Evolutionary conservation across 2,797 vertebrate species (phyloP).

Genomic region (Phoebastria nigripes): DNA sequence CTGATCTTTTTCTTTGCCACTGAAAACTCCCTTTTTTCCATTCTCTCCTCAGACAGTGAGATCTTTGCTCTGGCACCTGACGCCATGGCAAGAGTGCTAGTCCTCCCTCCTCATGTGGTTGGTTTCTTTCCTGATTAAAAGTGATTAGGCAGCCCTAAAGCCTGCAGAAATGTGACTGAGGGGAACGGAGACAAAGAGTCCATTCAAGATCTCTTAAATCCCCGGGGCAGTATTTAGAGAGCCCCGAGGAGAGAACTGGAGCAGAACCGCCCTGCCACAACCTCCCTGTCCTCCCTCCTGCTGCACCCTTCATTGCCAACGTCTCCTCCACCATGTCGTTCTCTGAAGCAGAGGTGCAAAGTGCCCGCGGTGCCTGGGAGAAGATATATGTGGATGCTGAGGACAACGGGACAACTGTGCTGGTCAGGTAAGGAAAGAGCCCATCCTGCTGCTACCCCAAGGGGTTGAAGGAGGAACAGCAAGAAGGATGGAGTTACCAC

Average conservation of each 20-base stretch:
- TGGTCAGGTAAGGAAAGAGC: constrained; percentile 52
- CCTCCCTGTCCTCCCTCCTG: background rate
- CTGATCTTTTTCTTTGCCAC: background rate
- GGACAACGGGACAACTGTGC: constrained; percentile 41
- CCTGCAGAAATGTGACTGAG: constrained; percentile 33
- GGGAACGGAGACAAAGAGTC: constrained; percentile 10
- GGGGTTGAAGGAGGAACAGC: background rate
- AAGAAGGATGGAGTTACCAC: background rate
- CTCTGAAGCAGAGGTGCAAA: constrained; percentile 57
- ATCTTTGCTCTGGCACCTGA: constrained; percentile 7
- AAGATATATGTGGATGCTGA: constrained; percentile 54
- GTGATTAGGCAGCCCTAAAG: constrained; percentile 55
- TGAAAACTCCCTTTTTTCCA: background rate
- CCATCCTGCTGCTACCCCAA: background rate
- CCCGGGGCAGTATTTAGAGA: constrained; percentile 47
- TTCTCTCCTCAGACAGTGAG: background rate
- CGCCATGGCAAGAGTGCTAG: background rate
- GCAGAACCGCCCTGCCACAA: background rate
- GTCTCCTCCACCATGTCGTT: background rate
- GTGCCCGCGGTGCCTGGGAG: constrained; percentile 45
- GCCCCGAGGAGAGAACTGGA: background rate
- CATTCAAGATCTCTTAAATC: constrained; percentile 52
- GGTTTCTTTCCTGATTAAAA: constrained; percentile 66
- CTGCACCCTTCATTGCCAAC: rapidly evolving
- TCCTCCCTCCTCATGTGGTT: constrained; percentile 34